phyloP scores from a whole-genome alignment of 2,113 vertebrate genomes.

The Tachuris rubrigastra region DNA sequence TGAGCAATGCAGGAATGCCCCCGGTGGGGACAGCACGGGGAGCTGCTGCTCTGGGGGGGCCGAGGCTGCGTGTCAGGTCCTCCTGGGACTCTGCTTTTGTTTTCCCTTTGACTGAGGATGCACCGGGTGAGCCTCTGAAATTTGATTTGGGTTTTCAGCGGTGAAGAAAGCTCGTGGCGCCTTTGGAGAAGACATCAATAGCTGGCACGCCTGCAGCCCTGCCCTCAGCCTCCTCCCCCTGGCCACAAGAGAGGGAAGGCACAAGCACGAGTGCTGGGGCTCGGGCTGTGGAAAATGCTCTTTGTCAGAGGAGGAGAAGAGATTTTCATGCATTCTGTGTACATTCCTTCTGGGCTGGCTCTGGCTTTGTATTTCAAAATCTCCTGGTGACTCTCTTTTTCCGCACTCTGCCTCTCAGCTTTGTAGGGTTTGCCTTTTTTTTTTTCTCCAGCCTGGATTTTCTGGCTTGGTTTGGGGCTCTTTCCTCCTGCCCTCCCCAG shows the following conservation, averaged over 20 bases:
- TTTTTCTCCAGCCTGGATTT: background rate
- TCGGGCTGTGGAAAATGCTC: background rate
- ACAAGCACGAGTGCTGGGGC: background rate
- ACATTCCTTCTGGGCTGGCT: conserved; percentile 25
- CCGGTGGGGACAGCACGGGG: accelerated
- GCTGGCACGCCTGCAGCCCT: background rate
- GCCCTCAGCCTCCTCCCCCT: background rate
- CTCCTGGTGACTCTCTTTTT: background rate
- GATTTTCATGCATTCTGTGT: conserved; percentile 20
- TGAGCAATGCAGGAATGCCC: background rate
- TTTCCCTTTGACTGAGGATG: background rate
- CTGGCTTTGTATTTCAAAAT: conserved; percentile 15
- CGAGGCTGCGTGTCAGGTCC: accelerated
- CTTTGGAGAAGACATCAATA: background rate
- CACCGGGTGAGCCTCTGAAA: background rate
- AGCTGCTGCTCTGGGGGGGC: accelerated
- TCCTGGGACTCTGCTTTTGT: accelerated
- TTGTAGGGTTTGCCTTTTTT: background rate
- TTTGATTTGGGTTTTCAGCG: background rate
- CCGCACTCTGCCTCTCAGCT: background rate
- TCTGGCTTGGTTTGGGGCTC: background rate
- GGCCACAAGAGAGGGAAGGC: background rate
- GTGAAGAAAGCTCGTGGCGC: background rate
- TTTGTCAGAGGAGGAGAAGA: conserved; percentile 18
- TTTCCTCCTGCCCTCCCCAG: background rate